Evolutionary conservation across 2,113 vertebrate genomes (phyloP), one percentile per base, ranked within the genome.

Genomic region (Tretioscincus oriximinensis): DNA sequence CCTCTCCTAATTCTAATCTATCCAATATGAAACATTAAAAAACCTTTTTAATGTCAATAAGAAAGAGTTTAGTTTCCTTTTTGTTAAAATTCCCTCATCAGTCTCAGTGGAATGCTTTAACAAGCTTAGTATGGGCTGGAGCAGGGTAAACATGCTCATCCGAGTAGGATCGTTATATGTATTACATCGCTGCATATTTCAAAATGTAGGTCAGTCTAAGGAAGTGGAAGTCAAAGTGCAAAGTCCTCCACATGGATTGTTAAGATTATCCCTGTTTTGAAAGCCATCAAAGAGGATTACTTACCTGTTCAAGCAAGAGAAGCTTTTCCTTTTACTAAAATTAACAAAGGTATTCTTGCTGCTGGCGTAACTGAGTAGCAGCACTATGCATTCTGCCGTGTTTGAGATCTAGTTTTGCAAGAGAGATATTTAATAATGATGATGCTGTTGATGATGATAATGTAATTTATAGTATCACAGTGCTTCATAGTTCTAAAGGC

Each of bases 321-420:
- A 91, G 84, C 87, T 93, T 93, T 93, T 92, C 87, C 74, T 91
- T 91, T 93, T 91, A 80, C 88, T 92, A 82, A 92, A 93, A 92
- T 88, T 90, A 87, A 78, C n/a, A 0, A 51, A 78, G 41, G 65
- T 86, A 65, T 89, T 88, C 79, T 90, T 87, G 85, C 73, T 84
- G 80, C 72, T 64, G 70, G 71, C 76, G 87, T 82, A 65, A 75
- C 78, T 78, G 81, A 84, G 92, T 91, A 85, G 45, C 86, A 85
- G 61, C 60, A 1, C 58, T 16, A 12, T 75, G 51, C 76, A 22
- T 69, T 84, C 88, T 11, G 49, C 85, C 84, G 72, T 65, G 11
- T 75, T 82, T 86, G 78, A 80, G 81, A 77, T 77, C 86, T 70
- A 22, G 74, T 81, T 68, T 88, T 63, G 0, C 79, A 66, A 82